Percentiles rank a stretch among this genome's conserved stretches.
Evolutionary conservation across 2,797 vertebrate species (phyloP).

Genomic region (Chaetodon trifasciatus): DNA sequence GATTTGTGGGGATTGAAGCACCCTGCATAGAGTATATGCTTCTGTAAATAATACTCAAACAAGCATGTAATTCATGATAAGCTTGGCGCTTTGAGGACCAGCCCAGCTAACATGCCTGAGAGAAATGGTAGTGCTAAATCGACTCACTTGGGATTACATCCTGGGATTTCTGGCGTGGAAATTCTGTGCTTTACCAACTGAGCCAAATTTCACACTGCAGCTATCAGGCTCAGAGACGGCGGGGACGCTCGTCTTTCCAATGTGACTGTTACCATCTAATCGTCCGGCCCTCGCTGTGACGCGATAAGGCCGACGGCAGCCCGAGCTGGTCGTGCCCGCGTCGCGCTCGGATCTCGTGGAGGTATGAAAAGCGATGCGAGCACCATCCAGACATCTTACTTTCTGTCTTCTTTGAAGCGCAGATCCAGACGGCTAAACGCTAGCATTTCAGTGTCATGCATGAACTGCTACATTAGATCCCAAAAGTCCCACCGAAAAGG

Average conservation of each 20-base stretch:
- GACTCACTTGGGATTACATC: conserved; percentile 37
- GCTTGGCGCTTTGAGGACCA: conserved; percentile 40
- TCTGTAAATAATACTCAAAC: conserved; percentile 69
- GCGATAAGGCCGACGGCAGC: conserved; percentile 12
- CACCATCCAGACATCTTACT: not conserved
- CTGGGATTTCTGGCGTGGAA: conserved; percentile 40
- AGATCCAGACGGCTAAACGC: not conserved
- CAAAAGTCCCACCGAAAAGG: conserved; percentile 17
- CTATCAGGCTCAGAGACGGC: conserved; percentile 15
- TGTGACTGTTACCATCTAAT: conserved; percentile 17
- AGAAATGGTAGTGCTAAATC: conserved; percentile 37
- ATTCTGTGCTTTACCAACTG: conserved; percentile 24
- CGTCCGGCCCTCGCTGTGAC: conserved; percentile 1
- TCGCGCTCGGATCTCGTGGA: not conserved
- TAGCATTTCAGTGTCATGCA: not conserved
- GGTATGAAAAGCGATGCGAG: not conserved
- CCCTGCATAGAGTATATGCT: conserved; percentile 54
- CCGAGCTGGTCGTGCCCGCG: not conserved
- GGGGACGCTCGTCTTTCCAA: conserved; percentile 3
- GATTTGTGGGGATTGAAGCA: conserved; percentile 47
- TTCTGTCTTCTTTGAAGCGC: not conserved
- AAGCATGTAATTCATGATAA: conserved; percentile 38
- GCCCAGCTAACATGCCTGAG: conserved; percentile 46
- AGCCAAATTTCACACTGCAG: conserved; percentile 32
- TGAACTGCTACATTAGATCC: not conserved